phyloP scores from a whole-genome alignment of 37 sponge, comb jelly and placozoan genomes.

The Spongilla lacustris region DNA sequence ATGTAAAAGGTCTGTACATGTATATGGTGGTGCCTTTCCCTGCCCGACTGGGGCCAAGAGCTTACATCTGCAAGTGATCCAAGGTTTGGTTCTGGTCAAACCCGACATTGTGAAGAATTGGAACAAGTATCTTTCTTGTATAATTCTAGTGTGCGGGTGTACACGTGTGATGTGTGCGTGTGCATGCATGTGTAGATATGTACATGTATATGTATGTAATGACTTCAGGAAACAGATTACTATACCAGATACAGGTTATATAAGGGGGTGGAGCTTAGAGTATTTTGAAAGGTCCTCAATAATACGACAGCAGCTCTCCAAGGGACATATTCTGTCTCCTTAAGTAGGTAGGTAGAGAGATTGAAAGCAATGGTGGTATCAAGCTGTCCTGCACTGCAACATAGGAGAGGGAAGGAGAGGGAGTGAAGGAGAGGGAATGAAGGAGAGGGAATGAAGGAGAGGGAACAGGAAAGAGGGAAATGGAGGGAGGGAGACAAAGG shows the following conservation, averaged over 20 bases:
- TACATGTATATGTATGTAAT: too few species aligned
- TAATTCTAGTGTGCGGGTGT: too few species aligned
- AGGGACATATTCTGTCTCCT: slow-evolving; percentile 65
- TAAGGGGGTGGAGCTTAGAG: background rate
- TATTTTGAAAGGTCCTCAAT: slow-evolving; percentile 8
- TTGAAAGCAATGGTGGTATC: background rate
- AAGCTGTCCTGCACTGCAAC: background rate
- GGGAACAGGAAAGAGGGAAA: background rate
- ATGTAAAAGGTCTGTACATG: too few species aligned
- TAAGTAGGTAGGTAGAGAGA: slow-evolving; percentile 12
- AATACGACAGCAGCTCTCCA: slow-evolving; percentile 46
- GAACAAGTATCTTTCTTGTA: too few species aligned
- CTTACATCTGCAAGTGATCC: slow-evolving; percentile 42
- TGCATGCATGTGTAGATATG: too few species aligned
- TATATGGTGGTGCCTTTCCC: too few species aligned
- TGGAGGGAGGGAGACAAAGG: background rate
- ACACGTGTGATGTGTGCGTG: too few species aligned
- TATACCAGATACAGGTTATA: slow-evolving; percentile 50
- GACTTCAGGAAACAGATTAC: too few species aligned
- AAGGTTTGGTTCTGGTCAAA: slow-evolving; percentile 6
- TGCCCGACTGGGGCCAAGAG: background rate
- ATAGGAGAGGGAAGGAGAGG: background rate
- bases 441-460: too few species aligned
- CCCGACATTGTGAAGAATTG: too few species aligned
- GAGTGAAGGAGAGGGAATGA: background rate